A percentile compares a stretch with the other conserved stretches of the same genome.
Evolutionary conservation across 2,888 invertebrate species (phyloP).

Genomic region (Pristionchus arcanus): DNA sequence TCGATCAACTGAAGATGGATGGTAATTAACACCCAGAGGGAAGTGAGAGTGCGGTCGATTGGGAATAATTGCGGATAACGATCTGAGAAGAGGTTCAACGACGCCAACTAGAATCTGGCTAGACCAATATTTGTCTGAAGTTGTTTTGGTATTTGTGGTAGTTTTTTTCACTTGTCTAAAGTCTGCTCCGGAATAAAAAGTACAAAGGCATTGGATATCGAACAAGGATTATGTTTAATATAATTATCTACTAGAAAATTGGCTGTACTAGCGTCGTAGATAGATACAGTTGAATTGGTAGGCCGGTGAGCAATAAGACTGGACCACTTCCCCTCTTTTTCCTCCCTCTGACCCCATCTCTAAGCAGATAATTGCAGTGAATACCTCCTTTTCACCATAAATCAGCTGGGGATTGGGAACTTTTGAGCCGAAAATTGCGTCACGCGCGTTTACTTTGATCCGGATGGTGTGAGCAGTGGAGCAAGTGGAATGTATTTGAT

Average conservation of each 20-base stretch:
- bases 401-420: background rate
- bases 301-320: background rate
- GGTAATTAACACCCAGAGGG: conserved; percentile 19
- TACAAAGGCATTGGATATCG: too few species aligned
- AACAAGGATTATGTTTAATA: too few species aligned
- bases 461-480: background rate
- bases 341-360: background rate
- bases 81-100: background rate
- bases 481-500: background rate
- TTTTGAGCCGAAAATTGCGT: conserved; percentile 20
- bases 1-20: conserved; percentile 20
- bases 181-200: too few species aligned
- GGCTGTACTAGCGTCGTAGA: too few species aligned
- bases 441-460: background rate
- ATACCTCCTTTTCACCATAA: background rate
- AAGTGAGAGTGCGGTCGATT: background rate
- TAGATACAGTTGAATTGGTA: too few species aligned
- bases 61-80: conserved; percentile 4
- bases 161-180: too few species aligned
- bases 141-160: too few species aligned
- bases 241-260: too few species aligned
- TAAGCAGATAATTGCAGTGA: conserved; percentile 2
- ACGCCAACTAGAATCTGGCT: too few species aligned
- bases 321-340: background rate
- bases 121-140: too few species aligned